phyloP scores from a whole-genome alignment of 2,888 invertebrate species.

The Macrosiphum euphorbiae region DNA sequence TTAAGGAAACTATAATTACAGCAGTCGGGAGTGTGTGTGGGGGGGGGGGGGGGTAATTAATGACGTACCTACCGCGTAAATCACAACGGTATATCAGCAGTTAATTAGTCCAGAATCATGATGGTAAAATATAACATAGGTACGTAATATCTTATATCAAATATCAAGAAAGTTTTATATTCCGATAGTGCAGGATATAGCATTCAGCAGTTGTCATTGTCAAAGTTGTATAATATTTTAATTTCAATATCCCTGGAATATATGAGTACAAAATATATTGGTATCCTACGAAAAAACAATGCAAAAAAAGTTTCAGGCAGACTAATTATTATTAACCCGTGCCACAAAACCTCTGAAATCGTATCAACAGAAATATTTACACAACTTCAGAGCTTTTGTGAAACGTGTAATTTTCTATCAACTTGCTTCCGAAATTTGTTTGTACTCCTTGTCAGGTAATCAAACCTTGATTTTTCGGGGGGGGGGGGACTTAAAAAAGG shows the following conservation, averaged over 20 bases:
- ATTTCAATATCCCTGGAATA: background rate
- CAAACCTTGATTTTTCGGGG: too few relatives aligned
- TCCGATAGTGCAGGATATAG: background rate
- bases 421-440: background rate
- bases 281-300: background rate
- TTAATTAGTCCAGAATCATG: background rate
- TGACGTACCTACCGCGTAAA: background rate
- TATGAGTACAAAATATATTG: background rate
- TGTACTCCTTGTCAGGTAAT: too few relatives aligned
- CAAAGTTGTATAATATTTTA: background rate
- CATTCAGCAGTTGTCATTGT: background rate
- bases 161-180: background rate
- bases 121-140: background rate
- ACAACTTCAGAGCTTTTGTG: too few relatives aligned
- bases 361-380: background rate
- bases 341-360: background rate
- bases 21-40: too few relatives aligned
- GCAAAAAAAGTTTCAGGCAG: background rate
- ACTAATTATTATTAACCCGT: background rate
- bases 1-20: constrained; percentile 20
- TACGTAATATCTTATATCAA: background rate
- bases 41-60: constrained; percentile 8
- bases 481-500: too few relatives aligned
- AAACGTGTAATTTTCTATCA: background rate
- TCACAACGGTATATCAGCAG: background rate